phyloP scores from a whole-genome alignment of 2,113 vertebrate genomes.

The Ahaetulla prasina region DNA sequence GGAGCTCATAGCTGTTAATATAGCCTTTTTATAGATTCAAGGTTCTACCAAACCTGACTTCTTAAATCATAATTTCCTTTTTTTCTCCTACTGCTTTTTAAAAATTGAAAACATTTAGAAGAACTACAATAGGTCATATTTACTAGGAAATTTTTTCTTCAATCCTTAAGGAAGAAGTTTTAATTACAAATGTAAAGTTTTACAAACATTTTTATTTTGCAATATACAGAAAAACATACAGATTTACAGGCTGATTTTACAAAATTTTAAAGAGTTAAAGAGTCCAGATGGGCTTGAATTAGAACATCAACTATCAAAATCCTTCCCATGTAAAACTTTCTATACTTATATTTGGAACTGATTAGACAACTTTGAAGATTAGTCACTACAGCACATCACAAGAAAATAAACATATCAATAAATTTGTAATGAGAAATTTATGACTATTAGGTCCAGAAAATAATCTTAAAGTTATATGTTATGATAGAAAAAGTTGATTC shows the following conservation, averaged over 20 bases:
- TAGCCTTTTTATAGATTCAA: neutral
- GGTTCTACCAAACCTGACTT: neutral
- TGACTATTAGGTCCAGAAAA: neutral
- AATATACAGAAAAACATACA: neutral
- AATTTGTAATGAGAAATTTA: neutral
- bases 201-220: neutral
- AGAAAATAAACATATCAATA: neutral
- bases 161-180: neutral
- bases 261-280: neutral
- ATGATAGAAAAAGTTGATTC: neutral
- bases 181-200: neutral
- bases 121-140: neutral
- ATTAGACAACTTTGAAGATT: neutral
- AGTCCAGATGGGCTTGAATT: neutral
- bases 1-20: neutral
- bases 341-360: neutral
- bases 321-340: neutral
- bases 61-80: neutral
- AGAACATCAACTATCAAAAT: neutral
- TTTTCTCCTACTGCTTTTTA: neutral
- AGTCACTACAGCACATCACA: neutral
- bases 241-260: neutral
- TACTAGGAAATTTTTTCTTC: neutral
- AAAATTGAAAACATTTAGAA: neutral
- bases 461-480: neutral